Conservation (phyloP, 64 coral and sea anemone genomes). For the Montipora efflorescens region DNA sequence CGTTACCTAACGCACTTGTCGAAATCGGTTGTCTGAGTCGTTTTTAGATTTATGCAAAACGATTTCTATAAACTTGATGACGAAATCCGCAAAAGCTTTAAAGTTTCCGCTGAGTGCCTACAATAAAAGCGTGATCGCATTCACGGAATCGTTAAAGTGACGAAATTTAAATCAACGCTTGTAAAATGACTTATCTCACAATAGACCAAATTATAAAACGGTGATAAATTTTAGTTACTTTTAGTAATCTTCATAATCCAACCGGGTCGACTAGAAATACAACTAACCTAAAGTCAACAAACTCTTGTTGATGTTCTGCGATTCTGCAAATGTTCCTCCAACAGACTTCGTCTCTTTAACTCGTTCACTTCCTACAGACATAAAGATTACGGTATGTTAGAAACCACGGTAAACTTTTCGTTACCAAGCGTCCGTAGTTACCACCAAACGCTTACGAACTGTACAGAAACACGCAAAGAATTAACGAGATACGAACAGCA, state of each 20-base stretch:
- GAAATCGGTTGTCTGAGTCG: neutral
- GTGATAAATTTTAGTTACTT: neutral
- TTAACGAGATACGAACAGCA: too few species aligned
- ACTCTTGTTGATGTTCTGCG: slow-evolving; percentile 98
- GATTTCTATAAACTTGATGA: too few species aligned
- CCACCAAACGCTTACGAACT: neutral
- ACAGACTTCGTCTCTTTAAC: slow-evolving; percentile 95
- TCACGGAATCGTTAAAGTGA: neutral
- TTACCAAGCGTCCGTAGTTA: too few species aligned
- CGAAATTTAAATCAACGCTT: neutral
- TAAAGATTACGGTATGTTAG: neutral
- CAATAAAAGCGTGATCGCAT: neutral
- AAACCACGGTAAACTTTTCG: too few species aligned
- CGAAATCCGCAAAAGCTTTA: neutral
- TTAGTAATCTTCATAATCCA: neutral
- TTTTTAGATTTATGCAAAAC: too few species aligned
- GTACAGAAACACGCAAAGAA: neutral
- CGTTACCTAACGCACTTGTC: neutral
- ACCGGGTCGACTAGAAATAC: neutral
- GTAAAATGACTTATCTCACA: neutral
- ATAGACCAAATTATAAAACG: neutral
- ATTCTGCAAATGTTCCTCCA: slow-evolving; percentile 92
- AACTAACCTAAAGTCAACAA: slow-evolving; percentile 91
- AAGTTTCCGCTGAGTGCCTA: neutral
- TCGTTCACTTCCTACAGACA: slow-evolving; percentile 81